These are phyloP conservation scores for Drosophila gaucha DNA, from an alignment of 2,888 invertebrate genomes.

Conservation along the genomic window DNA sequence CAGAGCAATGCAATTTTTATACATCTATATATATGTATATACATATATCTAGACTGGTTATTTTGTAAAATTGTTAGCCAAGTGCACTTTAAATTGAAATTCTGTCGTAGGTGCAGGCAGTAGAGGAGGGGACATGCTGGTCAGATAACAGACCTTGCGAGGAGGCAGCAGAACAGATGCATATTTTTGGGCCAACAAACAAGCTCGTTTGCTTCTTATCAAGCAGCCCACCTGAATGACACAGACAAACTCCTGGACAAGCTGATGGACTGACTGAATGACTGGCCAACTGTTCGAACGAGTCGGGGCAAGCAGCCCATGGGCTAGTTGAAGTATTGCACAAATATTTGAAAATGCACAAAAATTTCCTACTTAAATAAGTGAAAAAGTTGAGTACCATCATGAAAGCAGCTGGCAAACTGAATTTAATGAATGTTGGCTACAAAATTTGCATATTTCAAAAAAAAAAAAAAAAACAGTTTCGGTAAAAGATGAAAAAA, in stretches of 20 bases:
- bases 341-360: conserved; percentile 77
- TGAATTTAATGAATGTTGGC: conserved; percentile 68
- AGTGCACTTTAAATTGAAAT: conserved; percentile 80
- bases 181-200: conserved; percentile 61
- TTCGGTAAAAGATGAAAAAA: conserved; percentile 29
- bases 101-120: conserved; percentile 17
- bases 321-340: conserved; percentile 66
- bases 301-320: conserved; percentile 10
- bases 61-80: conserved; percentile 69
- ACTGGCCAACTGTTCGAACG: conserved; percentile 18
- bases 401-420: conserved; percentile 62
- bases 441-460: conserved; percentile 58
- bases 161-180: conserved; percentile 57
- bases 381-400: conserved; percentile 65
- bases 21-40: conserved; percentile 10
- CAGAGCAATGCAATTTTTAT: conserved; percentile 12
- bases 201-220: conserved; percentile 72
- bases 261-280: conserved; percentile 18
- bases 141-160: conserved; percentile 41
- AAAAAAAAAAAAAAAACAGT: conserved; percentile 17
- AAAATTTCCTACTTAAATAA: conserved; percentile 78
- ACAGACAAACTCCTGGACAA: conserved; percentile 25
- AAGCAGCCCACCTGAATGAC: conserved; percentile 54
- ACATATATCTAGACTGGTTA: conserved; percentile 28
- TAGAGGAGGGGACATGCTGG: conserved; percentile 8